Evolutionary conservation across 2,888 invertebrate species (phyloP).

Genomic region (Amitus sp.): DNA sequence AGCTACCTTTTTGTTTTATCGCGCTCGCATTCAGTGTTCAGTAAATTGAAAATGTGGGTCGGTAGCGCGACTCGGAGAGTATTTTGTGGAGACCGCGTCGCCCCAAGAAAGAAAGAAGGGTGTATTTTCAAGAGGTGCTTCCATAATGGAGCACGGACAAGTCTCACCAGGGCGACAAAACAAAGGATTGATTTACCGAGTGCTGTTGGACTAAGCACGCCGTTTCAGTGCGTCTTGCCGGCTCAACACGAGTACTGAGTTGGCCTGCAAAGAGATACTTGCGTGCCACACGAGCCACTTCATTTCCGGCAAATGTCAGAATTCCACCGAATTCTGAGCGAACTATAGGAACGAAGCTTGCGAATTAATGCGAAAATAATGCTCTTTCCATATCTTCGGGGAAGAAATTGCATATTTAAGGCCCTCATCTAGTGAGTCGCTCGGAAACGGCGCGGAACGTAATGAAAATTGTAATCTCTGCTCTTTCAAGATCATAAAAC

Average conservation of each 20-base stretch:
- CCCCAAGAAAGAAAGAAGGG: conserved; percentile 19
- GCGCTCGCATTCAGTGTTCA: conserved; percentile 5
- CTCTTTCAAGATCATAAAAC: too few relatives aligned
- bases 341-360: neutral
- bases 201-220: conserved; percentile 30
- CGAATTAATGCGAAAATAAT: conserved; percentile 3
- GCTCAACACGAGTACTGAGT: neutral
- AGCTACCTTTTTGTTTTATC: conserved; percentile 22
- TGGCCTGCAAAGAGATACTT: neutral
- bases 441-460: too few relatives aligned
- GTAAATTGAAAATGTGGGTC: conserved; percentile 26
- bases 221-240: conserved; percentile 12
- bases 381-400: neutral
- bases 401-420: neutral
- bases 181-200: conserved; percentile 47
- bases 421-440: neutral
- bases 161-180: conserved; percentile 38
- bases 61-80: conserved; percentile 24
- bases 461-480: neutral
- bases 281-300: conserved; percentile 7
- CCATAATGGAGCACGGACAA: conserved; percentile 36
- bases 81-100: conserved; percentile 35
- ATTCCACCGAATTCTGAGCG: neutral
- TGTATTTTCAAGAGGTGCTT: conserved; percentile 37
- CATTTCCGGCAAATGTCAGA: conserved; percentile 3